Evolutionary conservation across 2,888 invertebrate genomes (phyloP).

Genomic region (Xanthostigma xanthostigma): DNA sequence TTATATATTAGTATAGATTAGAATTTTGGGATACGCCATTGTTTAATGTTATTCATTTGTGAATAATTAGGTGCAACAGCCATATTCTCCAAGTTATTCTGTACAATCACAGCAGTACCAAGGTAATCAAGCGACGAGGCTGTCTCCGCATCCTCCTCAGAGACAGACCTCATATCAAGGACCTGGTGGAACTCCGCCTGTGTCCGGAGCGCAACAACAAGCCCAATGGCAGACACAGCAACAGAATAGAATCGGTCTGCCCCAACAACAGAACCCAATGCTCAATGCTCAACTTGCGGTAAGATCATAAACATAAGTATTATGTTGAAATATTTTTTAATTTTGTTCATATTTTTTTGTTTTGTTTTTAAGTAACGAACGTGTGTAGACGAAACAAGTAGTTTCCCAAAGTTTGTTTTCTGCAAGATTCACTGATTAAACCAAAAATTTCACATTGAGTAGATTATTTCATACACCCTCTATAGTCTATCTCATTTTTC

Average conservation of each 20-base stretch:
- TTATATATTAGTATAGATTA: too few species aligned
- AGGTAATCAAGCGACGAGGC: slow-evolving; percentile 27
- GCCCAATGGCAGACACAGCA: slow-evolving; percentile 30
- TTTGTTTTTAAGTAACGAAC: neutral
- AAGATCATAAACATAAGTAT: slow-evolving; percentile 24
- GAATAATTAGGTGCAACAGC: slow-evolving; percentile 2
- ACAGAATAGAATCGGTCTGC: slow-evolving; percentile 43
- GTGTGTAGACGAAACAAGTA: neutral
- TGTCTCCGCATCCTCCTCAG: slow-evolving; percentile 37
- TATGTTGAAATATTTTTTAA: too few species aligned
- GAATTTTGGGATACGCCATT: too few species aligned
- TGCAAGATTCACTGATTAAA: too few species aligned
- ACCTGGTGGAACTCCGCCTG: neutral
- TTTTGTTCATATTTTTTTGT: too few species aligned
- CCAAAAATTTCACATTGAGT: too few species aligned
- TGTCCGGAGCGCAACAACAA: slow-evolving; percentile 12
- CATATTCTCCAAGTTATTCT: slow-evolving; percentile 4
- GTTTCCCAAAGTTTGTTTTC: too few species aligned
- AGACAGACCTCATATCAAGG: neutral
- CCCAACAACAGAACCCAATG: slow-evolving; percentile 78
- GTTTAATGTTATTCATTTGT: too few species aligned
- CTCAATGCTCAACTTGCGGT: slow-evolving; percentile 72
- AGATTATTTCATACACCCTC: too few species aligned
- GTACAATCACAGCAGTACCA: slow-evolving; percentile 11
- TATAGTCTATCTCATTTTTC: too few species aligned